Percentiles rank a stretch among this genome's conserved stretches.
phyloP scores from a whole-genome alignment of 2,797 vertebrate species.

The Tachyglossus aculeatus region DNA sequence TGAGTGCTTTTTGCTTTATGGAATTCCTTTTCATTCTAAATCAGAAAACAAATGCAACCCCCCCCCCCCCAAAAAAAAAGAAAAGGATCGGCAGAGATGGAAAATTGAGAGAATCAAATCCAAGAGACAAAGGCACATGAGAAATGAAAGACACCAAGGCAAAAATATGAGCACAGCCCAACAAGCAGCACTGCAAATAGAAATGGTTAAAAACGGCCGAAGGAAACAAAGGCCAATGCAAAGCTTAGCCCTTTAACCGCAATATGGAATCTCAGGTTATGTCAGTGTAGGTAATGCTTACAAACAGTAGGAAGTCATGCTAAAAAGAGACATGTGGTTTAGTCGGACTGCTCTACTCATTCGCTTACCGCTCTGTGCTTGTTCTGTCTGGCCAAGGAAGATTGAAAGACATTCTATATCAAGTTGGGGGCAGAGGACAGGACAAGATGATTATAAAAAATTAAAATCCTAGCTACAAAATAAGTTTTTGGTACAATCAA shows the following conservation, averaged over 20 bases:
- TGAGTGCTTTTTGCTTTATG: no score
- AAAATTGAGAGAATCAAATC: conserved; percentile 17
- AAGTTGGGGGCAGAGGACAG: conserved; percentile 85
- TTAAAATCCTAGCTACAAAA: conserved; percentile 41
- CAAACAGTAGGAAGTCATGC: conserved; percentile 75
- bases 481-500: conserved; percentile 27
- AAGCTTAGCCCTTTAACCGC: conserved; percentile 10
- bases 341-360: conserved; percentile 62
- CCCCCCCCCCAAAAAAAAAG: no score
- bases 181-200: conserved; percentile 22
- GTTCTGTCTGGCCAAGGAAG: conserved; percentile 98
- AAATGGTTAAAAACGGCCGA: conserved; percentile 25
- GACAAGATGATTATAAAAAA: conserved; percentile 73
- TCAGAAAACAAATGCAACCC: no score
- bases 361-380: conserved; percentile 95
- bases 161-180: background rate
- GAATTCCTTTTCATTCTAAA: no score
- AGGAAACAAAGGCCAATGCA: conserved; percentile 11
- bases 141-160: conserved; percentile 27
- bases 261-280: conserved; percentile 41
- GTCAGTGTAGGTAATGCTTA: conserved; percentile 71
- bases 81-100: no score
- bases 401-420: conserved; percentile 97
- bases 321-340: conserved; percentile 63
- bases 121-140: conserved; percentile 51